Base-by-base conservation (phyloP, 2,797 vertebrate species). In the Remorina albescens region DNA sequence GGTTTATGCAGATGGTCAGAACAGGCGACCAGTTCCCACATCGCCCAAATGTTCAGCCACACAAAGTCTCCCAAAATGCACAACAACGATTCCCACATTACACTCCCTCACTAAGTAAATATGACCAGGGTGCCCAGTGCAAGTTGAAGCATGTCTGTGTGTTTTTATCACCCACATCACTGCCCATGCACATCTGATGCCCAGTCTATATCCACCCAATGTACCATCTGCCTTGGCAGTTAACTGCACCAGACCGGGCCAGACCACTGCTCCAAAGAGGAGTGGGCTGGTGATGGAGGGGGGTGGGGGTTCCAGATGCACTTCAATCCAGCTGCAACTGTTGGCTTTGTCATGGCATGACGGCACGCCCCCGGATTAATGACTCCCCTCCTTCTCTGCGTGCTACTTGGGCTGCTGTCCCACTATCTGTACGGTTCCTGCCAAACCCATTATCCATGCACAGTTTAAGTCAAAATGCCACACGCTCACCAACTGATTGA, bases 381-480 rank as follows among this genome's bases (percentile, higher is more conserved):
- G 86, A 85, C 58, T 34, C 55, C 64, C 68, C 53, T 25, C n/a
- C 26, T 21, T 34, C 66, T 28, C 74, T 62, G 71, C 65, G 65
- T 65, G 65, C 41, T 88, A 67, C 83, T 85, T 85, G 88, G 80
- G 84, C 85, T 79, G 61, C 82, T 61, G 76, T 87, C 86, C 85
- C 57, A 65, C 74, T 83, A 84, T 86, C 88, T 82, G 76, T 54
- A 46, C 56, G 67, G 72, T 23, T 66, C 70, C 83, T 90, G 88
- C 90, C 86, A 90, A 82, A 82, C 81, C 86, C 78, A 87, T 92
- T 92, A 90, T 83, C 89, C 88, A 88, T 84, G 90, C 89, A 88
- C 72, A 46, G 82, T 88, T 86, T 84, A 84, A 92, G 90, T 92
- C 88, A 90, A 92, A 89, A 88, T 79, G 86, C 80, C 88, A 90